Conservation (phyloP, 2,797 vertebrate genomes). For the Trachurus trachurus region DNA sequence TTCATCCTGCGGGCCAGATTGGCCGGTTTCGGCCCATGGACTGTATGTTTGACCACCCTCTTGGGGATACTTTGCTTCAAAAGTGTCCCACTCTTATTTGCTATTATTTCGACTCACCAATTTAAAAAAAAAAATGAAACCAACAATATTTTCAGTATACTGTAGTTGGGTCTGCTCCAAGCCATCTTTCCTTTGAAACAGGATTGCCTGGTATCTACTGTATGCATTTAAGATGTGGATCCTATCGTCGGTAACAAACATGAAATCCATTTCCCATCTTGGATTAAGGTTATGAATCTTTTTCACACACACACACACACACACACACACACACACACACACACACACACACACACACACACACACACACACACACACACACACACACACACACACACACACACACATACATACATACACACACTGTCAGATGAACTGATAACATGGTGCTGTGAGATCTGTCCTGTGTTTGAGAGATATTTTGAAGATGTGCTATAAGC, state of each 20-base stretch:
- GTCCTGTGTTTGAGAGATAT: conserved; percentile 29
- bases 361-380: background rate
- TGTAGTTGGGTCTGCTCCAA: conserved; percentile 31
- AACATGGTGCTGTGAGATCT: conserved; percentile 11
- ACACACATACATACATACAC: conserved; percentile 10
- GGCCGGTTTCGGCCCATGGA: no score
- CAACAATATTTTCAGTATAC: conserved; percentile 4
- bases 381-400: background rate
- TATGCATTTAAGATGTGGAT: conserved; percentile 29
- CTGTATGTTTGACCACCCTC: no score
- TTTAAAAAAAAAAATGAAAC: conserved; percentile 6
- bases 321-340: background rate
- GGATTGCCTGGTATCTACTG: conserved; percentile 22
- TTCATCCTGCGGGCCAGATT: no score
- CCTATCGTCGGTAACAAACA: conserved; percentile 24
- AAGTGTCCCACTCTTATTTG: background rate
- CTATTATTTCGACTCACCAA: conserved; percentile 7
- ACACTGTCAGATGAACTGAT: conserved; percentile 38
- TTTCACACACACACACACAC: background rate
- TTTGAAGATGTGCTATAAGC: conserved; percentile 38
- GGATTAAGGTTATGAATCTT: conserved; percentile 57
- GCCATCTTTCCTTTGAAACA: conserved; percentile 20
- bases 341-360: background rate
- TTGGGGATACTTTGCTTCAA: no score
- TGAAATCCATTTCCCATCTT: conserved; percentile 42